A percentile compares a stretch with the other conserved stretches of the same genome.
Conservation (phyloP, 2,113 vertebrate species). For the Myotis lucifugus region DNA sequence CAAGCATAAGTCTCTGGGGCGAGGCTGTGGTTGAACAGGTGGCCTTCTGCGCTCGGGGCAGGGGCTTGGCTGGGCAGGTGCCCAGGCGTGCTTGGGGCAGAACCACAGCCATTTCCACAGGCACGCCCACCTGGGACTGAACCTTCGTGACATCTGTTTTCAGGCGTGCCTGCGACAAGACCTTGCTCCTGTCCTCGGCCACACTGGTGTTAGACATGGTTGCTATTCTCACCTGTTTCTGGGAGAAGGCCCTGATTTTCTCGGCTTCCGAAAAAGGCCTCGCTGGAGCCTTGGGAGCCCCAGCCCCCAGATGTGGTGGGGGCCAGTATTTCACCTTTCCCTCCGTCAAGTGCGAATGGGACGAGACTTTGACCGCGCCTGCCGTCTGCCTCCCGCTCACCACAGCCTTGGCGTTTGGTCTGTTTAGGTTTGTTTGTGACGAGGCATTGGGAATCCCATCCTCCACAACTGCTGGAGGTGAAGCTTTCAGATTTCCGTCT, state of each 20-base stretch:
- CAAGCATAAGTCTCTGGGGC: not conserved
- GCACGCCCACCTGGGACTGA: not conserved
- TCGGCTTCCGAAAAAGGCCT: not conserved
- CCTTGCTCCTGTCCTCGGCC: fast-evolving
- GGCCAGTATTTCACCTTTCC: not conserved
- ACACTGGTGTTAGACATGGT: fast-evolving
- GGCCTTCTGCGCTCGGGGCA: not conserved
- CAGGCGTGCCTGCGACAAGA: fast-evolving
- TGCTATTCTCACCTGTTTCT: not conserved
- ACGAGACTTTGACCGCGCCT: fast-evolving
- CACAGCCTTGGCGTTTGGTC: not conserved
- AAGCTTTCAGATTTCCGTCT: not conserved
- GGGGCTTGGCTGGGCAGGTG: fast-evolving
- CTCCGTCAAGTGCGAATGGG: not conserved
- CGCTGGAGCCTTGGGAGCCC: not conserved
- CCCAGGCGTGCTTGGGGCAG: not conserved
- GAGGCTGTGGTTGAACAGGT: not conserved
- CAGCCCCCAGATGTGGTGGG: not conserved
- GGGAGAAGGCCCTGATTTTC: not conserved
- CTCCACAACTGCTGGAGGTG: fast-evolving
- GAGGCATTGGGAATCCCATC: fast-evolving
- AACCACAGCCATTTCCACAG: fast-evolving
- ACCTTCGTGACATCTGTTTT: not conserved
- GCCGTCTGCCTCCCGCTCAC: fast-evolving
- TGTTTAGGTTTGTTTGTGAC: fast-evolving